These are phyloP conservation scores for Lampris megalopsis DNA, from an alignment of 2,113 vertebrate species.

Conservation along the genomic window DNA sequence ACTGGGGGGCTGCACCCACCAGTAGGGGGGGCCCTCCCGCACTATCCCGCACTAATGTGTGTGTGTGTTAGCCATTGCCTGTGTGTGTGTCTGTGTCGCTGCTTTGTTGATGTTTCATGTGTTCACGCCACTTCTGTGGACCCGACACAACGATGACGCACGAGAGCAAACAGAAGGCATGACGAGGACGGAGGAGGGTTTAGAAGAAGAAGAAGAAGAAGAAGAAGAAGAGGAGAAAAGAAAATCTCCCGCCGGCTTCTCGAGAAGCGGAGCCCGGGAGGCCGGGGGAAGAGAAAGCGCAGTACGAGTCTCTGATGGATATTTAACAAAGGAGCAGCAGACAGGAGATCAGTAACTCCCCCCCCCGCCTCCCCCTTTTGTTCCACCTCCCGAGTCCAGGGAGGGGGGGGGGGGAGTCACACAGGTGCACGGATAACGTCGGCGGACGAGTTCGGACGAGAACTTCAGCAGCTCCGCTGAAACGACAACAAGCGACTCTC, in stretches of 20 bases:
- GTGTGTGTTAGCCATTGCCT: too few species aligned
- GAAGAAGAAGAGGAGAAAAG: not conserved
- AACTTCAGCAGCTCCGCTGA: too few species aligned
- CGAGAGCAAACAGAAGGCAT: not conserved
- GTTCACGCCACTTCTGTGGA: not conserved
- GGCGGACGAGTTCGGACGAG: too few species aligned
- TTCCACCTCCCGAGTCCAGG: constrained; percentile 11
- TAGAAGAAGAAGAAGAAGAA: too few species aligned
- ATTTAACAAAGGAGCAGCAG: constrained; percentile 37
- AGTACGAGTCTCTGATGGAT: constrained; percentile 60
- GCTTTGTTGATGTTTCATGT: not conserved
- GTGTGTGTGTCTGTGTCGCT: not conserved
- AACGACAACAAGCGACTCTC: too few species aligned
- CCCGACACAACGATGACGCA: not conserved
- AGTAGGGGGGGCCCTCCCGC: too few species aligned
- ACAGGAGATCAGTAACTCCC: constrained; percentile 48
- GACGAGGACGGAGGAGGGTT: too few species aligned
- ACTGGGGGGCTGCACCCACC: too few species aligned
- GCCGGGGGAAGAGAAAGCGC: constrained; percentile 17
- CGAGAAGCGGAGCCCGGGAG: constrained; percentile 1
- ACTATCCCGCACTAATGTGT: too few species aligned
- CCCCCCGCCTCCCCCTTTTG: constrained; percentile 32
- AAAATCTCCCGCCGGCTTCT: not conserved
- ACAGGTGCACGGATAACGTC: too few species aligned
- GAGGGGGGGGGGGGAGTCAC: too few species aligned